Conservation (phyloP, 2,888 invertebrate genomes). For the Chrysina gloriosa region DNA sequence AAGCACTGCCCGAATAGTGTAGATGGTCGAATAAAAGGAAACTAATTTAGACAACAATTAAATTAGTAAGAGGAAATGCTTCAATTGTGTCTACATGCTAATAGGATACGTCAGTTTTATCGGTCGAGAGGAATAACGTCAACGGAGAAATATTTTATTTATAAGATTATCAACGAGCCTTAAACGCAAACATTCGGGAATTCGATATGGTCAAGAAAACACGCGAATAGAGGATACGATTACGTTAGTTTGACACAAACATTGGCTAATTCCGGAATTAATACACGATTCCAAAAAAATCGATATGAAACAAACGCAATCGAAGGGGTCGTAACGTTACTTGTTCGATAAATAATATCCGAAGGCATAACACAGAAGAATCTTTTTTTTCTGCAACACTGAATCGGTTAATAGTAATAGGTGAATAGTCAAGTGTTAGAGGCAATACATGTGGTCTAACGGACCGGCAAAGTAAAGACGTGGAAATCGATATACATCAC, state of each 20-base stretch:
- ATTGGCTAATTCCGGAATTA: not conserved
- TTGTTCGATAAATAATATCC: not conserved
- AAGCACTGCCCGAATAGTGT: not conserved
- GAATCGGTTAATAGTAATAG: not conserved
- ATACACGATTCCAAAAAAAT: not conserved
- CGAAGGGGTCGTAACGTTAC: not conserved
- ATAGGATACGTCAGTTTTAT: not conserved
- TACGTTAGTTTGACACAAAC: not conserved
- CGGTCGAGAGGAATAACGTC: not conserved
- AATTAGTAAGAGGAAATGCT: conserved; percentile 21
- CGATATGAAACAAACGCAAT: too few species aligned
- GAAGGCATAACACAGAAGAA: too few species aligned
- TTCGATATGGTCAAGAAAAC: too few species aligned
- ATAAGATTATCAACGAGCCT: too few species aligned
- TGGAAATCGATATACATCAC: conserved; percentile 5
- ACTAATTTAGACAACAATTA: conserved; percentile 29
- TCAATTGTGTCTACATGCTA: conserved; percentile 10
- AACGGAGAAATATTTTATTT: not conserved
- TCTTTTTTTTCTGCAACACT: too few species aligned
- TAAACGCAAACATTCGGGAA: too few species aligned
- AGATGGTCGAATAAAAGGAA: conserved; percentile 2
- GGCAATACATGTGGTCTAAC: conserved; percentile 20
- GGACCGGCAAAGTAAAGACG: conserved; percentile 3
- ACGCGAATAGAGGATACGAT: too few species aligned
- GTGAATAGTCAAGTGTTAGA: not conserved